Conservation (phyloP, 2,113 vertebrate species). For the Chaetorhynchus papuensis region DNA sequence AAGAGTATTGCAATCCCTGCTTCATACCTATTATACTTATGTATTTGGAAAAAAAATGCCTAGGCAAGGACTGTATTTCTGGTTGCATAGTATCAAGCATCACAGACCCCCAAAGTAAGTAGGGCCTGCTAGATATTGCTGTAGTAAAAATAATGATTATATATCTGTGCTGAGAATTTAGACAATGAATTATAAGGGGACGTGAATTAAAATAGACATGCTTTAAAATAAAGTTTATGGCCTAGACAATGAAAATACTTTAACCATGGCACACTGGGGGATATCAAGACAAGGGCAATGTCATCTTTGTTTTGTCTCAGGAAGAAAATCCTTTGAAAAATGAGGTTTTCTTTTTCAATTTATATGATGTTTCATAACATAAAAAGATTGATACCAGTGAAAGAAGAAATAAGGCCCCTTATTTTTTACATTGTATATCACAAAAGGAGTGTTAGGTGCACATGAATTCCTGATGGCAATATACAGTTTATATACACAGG, state of each 20-base stretch:
- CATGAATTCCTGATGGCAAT: background rate
- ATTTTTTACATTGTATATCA: background rate
- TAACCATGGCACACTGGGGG: background rate
- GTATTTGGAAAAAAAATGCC: background rate
- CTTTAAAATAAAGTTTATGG: background rate
- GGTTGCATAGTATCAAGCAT: background rate
- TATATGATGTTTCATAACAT: background rate
- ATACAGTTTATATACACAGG: background rate
- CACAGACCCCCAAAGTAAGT: background rate
- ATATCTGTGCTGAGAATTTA: background rate
- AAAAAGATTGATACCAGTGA: background rate
- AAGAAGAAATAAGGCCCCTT: background rate
- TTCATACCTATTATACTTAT: background rate
- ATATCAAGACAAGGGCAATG: background rate
- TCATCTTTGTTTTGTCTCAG: background rate
- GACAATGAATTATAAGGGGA: background rate
- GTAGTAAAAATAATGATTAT: background rate
- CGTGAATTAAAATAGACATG: background rate
- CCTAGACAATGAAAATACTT: background rate
- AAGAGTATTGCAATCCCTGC: background rate
- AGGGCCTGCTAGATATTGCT: background rate
- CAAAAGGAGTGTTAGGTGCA: background rate
- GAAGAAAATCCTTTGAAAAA: background rate
- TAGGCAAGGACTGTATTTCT: background rate
- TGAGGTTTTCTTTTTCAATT: background rate